Percentiles rank a stretch among this genome's conserved stretches.
Conservation (phyloP, 2,797 vertebrate species). For the Diglossa cyanea region DNA sequence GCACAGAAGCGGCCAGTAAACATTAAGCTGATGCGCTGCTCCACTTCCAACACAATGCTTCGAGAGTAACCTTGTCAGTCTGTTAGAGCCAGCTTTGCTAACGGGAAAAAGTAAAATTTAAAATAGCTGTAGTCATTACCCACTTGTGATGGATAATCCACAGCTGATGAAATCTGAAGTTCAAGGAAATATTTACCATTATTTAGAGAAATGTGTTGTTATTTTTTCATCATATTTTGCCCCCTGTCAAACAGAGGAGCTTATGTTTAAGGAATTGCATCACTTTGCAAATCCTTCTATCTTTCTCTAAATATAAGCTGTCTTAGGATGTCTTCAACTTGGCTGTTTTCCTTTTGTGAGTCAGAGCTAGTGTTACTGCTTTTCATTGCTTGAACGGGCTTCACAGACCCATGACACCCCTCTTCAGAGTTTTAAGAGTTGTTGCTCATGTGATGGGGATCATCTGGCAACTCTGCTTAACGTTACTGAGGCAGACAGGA, state of each 20-base stretch:
- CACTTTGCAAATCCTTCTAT: background rate
- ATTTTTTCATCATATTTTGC: background rate
- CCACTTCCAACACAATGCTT: accelerated
- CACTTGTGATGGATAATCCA: background rate
- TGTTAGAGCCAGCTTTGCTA: background rate
- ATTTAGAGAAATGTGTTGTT: background rate
- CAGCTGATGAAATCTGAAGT: background rate
- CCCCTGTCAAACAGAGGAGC: background rate
- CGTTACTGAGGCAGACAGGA: background rate
- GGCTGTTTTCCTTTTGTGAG: constrained; percentile 11
- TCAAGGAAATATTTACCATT: background rate
- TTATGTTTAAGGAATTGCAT: background rate
- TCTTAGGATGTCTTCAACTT: background rate
- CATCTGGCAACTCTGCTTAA: background rate
- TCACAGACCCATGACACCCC: background rate
- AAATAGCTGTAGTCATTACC: background rate
- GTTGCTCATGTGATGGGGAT: background rate
- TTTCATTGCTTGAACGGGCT: background rate
- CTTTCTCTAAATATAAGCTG: background rate
- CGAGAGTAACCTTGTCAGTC: background rate
- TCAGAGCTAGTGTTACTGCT: background rate
- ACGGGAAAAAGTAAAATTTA: background rate
- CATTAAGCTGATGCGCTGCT: background rate
- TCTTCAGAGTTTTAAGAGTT: background rate
- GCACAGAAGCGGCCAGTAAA: background rate